Evolutionary conservation across 2,888 invertebrate species (phyloP).

Genomic region (Willowsia nigromaculata): DNA sequence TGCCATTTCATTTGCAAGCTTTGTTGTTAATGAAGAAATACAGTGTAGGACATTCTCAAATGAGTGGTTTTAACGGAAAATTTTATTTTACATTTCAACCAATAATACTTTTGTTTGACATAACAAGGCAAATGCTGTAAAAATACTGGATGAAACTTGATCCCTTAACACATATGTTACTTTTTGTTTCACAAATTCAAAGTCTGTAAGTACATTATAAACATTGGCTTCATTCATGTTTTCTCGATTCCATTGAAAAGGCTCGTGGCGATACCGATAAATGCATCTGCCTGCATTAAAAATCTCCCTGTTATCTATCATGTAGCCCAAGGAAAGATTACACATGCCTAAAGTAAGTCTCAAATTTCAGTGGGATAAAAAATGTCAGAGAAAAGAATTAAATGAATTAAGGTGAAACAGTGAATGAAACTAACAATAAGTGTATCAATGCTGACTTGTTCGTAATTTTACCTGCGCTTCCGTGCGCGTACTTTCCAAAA

Average conservation of each 20-base stretch:
- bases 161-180: too few species aligned
- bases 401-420: neutral
- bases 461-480: neutral
- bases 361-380: constrained; percentile 20
- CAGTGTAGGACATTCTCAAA: too few species aligned
- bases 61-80: too few species aligned
- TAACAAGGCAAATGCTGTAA: too few species aligned
- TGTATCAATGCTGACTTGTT: neutral
- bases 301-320: neutral
- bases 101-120: too few species aligned
- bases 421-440: neutral
- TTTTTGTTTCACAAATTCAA: too few species aligned
- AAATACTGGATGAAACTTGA: too few species aligned
- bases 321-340: neutral
- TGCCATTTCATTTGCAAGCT: too few species aligned
- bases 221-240: neutral
- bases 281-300: neutral
- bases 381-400: neutral
- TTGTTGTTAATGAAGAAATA: too few species aligned
- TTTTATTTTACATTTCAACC: too few species aligned
- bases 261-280: constrained; percentile 14
- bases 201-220: too few species aligned
- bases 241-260: neutral
- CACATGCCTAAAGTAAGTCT: neutral
- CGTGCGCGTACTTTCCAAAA: neutral